Evolutionary conservation across 2,113 vertebrate species (phyloP), one percentile per base, ranked within the genome.

Genomic region (Maccullochella peelii): DNA sequence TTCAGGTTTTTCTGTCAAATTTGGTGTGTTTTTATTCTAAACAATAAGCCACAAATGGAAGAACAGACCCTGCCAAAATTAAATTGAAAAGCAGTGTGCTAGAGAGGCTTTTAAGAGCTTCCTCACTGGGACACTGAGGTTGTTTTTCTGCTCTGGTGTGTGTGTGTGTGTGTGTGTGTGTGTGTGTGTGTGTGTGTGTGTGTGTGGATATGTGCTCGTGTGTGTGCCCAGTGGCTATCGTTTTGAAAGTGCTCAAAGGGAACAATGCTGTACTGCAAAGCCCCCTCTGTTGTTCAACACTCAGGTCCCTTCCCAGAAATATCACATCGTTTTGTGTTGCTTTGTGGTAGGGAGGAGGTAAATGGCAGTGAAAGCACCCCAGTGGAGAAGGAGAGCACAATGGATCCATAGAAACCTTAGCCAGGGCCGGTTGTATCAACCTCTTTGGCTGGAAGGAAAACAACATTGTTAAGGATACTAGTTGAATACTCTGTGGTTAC

Each of bases 331-430:
- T 90, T 86, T 84, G 75, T 88, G 89, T 83, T 89, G 89, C 86
- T 91, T 86, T 88, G 75, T 89, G 85, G 66, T 80, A 63, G 80
- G 72, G 78, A 73, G 90, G 85, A 89, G 89, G 89, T 88, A 93
- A 92, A 92, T 91, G 92, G 86, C 90, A 89, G 76, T 86, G 91
- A 93, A 93, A 88, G 88, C 87, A 85, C 83, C 90, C 76, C 79
- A 71, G 85, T 86, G 81, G 87, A 92, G 87, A 87, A 79, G 63
- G 82, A 75, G 82, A 89, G 87, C 88, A 93, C 92, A 94, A 89
- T 92, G 80, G 85, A 88, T 79, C 84, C 81, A 87, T 91, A 84
- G 84, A 92, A 91, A 81, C 82, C 74, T 80, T 50, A 77, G 81
- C 88, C 89, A 91, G 66, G 75, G 73, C 88, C 67, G 63, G 82